Base-by-base conservation (phyloP, 1,140 invertebrate genomes). In the Stratiolaelaps scimitus region DNA sequence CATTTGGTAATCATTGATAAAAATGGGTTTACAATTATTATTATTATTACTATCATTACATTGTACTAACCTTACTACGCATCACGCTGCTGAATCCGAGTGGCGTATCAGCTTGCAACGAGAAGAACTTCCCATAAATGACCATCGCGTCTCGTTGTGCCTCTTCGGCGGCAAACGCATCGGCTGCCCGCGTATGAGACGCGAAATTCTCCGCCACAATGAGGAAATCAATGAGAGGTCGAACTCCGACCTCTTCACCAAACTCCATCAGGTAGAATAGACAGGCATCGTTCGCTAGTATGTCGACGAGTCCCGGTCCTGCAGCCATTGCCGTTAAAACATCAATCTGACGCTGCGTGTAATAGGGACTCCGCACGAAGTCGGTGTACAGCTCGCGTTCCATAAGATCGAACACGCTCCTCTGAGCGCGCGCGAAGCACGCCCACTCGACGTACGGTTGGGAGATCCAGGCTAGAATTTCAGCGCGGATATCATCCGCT, bases 191-290 rank as follows among this genome's bases (percentile, higher is more conserved):
- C 17, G 53, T 60, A 34, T 60, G 53, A 15, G 53, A 29, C 17
- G 53, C 26, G 23, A 60, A 60, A 26, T 60, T 60, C 26, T 60
- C 53, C 17, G 53, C 53, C 13, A 60, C 53, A 34, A 60, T 60
- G 15, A 60, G 53, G 10, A 60, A 60, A 10, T 60, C 53, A 23
- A 60, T 60, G n/a, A 60, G 53, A 34, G 26, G 53, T 29, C 53
- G 53, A 26, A 60, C 23, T 17, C 53, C 53, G 17, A 60, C 23
- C 26, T 60, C 17, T 60, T 60, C 53, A 17, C 53, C 10, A 23
- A 60, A 60, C 23, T 60, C 53, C 53, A 60, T 60, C 17, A 60
- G 20, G 53, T 60, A 60, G 20, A 60, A 60, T 1, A 60, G 53
- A 60, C 53, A 60, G 15, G 26, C 53, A 26, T 60, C 53, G 53